Base-by-base conservation (phyloP, 2,888 invertebrate genomes). In the Drosophila kuntzei region DNA sequence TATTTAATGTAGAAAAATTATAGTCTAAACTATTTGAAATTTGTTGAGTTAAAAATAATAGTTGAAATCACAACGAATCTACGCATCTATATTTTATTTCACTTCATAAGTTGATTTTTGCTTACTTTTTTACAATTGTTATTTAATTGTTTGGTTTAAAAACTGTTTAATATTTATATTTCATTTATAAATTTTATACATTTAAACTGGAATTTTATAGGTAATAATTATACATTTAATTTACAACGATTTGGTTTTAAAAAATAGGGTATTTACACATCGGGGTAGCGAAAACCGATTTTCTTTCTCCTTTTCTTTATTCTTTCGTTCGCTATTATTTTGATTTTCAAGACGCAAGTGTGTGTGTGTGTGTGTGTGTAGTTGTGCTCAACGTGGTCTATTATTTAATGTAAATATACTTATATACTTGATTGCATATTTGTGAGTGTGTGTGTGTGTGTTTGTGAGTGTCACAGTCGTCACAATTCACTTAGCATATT, bases 401-500 rank as follows among this genome's bases (percentile, higher is more conserved):
- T 76, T 80, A 76, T 76, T 80, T 66, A 76, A 80, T 75, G 76
- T 70, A 69, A 63, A 59, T 75, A 68, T 54, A 57, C 49, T 54
- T 29, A 27, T 36, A 36, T 60, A 29, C 16, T 39, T 55, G 27
- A 65, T 18, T 36, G 43, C 32, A 57, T 1, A 20, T 27, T 27
- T 47, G 36, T 25, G 7, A 14, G 18, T 25, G 46, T 47, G 39
- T 58, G 25, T 69, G 60, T 62, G 54, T 68, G 49, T 73, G 49
- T 57, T 37, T 44, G 50, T 50, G 50, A 18, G 49, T 63, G 39
- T 73, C 58, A 36, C 25, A 58, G 68, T 71, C 58, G 69, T 69
- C 74, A 83, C 81, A 80, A 84, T 84, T 89, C 88, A 87, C 88
- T 81, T 87, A 74, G 71, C 76, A 74, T 88, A 88, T 89, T 74